Conservation (phyloP, 2,113 vertebrate genomes). For the Gambusia holbrooki region DNA sequence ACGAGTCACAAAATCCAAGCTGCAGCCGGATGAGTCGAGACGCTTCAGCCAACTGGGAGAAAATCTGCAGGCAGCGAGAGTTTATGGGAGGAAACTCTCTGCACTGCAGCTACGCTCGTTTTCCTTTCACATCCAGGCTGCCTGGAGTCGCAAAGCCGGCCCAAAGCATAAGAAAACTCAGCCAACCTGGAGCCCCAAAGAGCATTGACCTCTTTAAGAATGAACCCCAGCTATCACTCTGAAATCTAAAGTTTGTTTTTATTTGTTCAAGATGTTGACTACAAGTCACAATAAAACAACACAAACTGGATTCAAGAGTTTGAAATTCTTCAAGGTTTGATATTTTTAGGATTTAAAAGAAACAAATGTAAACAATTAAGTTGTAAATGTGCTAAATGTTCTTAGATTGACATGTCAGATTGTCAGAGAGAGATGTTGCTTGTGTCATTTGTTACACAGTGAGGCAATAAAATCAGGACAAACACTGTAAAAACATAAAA, state of each 20-base stretch:
- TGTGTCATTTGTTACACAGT: background rate
- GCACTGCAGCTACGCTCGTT: conserved; percentile 15
- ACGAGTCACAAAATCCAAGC: conserved; percentile 43
- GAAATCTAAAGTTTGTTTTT: background rate
- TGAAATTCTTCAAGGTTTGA: too few relatives aligned
- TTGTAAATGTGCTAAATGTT: too few relatives aligned
- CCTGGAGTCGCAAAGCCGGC: conserved; percentile 27
- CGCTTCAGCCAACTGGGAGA: conserved; percentile 9
- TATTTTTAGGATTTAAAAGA: too few relatives aligned
- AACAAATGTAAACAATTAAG: too few relatives aligned
- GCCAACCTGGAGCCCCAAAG: too few relatives aligned
- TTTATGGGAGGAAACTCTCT: conserved; percentile 5
- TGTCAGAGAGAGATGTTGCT: too few relatives aligned
- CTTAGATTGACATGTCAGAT: too few relatives aligned
- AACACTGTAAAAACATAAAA: background rate
- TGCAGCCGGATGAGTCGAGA: background rate
- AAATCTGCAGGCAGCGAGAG: conserved; percentile 3
- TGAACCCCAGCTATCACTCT: background rate
- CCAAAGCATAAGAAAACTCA: background rate
- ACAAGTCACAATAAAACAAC: too few relatives aligned
- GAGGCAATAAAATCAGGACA: background rate
- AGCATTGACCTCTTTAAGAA: background rate
- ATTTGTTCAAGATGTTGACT: background rate
- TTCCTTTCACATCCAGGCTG: conserved; percentile 4
- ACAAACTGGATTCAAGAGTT: background rate